These are phyloP conservation scores for Baronia brevicornis DNA, from an alignment of 2,888 invertebrate species.

Conservation along the genomic window DNA sequence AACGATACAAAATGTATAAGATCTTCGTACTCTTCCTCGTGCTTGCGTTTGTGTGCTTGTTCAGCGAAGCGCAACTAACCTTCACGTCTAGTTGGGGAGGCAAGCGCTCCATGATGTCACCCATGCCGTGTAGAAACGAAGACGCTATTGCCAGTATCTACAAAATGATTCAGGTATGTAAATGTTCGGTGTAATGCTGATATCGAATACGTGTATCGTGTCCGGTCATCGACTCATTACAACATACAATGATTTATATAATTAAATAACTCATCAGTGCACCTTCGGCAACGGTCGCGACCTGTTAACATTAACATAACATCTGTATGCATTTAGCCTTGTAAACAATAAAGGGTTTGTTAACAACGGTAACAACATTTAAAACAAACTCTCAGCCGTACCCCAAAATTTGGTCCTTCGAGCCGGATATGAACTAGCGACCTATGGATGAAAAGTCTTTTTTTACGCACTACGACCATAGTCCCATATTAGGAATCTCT, in stretches of 20 bases:
- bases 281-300: too few relatives aligned
- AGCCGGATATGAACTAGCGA: too few relatives aligned
- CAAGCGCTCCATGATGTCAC: constrained; percentile 41
- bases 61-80: constrained; percentile 65
- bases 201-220: not conserved
- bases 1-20: constrained; percentile 38
- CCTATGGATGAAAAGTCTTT: constrained; percentile 6
- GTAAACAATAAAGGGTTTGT: too few relatives aligned
- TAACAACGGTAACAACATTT: too few relatives aligned
- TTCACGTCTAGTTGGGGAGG: constrained; percentile 76
- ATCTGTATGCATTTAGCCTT: too few relatives aligned
- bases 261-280: too few relatives aligned
- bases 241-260: too few relatives aligned
- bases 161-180: constrained; percentile 52
- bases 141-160: constrained; percentile 49
- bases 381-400: too few relatives aligned
- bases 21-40: constrained; percentile 33
- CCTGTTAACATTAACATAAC: not conserved
- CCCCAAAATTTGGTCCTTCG: too few relatives aligned
- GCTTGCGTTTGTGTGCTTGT: constrained; percentile 38
- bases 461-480: too few relatives aligned
- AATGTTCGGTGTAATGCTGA: too few relatives aligned
- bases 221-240: not conserved
- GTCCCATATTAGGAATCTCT: too few relatives aligned
- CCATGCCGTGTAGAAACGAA: constrained; percentile 48